A percentile compares a stretch with the other conserved stretches of the same genome.
Evolutionary conservation across 2,797 vertebrate genomes (phyloP).

Genomic region (Bovichtus diacanthus): DNA sequence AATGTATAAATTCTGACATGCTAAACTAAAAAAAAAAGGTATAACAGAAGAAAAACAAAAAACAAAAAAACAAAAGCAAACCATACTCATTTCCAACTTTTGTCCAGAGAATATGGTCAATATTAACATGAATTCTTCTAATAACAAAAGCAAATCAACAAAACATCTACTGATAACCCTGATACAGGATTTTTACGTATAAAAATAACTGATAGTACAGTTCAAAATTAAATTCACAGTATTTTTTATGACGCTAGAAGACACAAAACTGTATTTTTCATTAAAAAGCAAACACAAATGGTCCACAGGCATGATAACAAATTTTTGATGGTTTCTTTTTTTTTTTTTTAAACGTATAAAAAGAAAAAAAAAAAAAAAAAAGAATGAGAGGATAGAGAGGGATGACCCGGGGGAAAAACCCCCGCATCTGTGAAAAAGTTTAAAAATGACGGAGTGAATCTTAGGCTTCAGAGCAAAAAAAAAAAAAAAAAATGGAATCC

Average conservation of each 20-base stretch:
- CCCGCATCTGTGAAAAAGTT: conserved; percentile 49
- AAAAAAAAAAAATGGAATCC: conserved; percentile 43
- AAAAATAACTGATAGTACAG: conserved; percentile 97
- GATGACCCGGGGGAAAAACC: conserved; percentile 30
- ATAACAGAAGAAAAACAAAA: conserved; percentile 87
- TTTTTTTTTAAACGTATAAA: conserved; percentile 49
- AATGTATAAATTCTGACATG: conserved; percentile 98
- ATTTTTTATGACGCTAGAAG: conserved; percentile 88
- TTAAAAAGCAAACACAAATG: conserved; percentile 76
- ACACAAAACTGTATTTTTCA: conserved; percentile 86
- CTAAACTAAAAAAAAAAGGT: conserved; percentile 90
- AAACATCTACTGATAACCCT: conserved; percentile 89
- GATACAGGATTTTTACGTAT: conserved; percentile 93
- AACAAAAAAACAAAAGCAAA: conserved; percentile 79
- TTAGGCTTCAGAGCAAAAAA: conserved; percentile 67
- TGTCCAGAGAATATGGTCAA: conserved; percentile 89
- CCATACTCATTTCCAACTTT: conserved; percentile 73
- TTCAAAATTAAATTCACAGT: conserved; percentile 99
- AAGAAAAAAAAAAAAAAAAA: conserved; percentile 44
- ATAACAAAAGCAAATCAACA: conserved; percentile 70
- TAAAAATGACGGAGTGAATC: conserved; percentile 59
- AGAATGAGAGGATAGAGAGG: conserved; percentile 9
- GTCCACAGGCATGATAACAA: conserved; percentile 71
- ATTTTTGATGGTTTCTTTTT: conserved; percentile 42
- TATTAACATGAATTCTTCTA: conserved; percentile 86